phyloP scores from a whole-genome alignment of 1,140 invertebrate species.

The Meloidogyne exigua region DNA sequence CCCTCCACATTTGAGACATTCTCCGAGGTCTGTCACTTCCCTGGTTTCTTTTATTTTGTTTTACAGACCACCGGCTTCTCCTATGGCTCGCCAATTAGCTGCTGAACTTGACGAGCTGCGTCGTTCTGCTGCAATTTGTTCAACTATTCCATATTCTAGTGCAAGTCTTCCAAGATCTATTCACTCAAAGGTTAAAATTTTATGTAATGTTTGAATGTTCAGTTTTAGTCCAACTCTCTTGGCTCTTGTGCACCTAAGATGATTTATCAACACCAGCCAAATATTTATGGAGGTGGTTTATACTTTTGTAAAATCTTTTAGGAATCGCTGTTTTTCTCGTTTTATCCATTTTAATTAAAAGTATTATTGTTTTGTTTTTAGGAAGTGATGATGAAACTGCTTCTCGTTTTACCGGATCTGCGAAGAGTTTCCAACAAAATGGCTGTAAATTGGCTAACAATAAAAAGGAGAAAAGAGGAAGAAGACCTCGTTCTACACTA shows the following conservation, averaged over 20 bases:
- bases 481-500: conserved; percentile 53
- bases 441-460: not conserved
- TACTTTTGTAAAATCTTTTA: not conserved
- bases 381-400: conserved; percentile 62
- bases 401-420: conserved; percentile 22
- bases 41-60: not conserved
- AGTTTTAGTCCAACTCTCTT: conserved; percentile 16
- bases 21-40: not conserved
- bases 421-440: not conserved
- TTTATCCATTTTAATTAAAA: not conserved
- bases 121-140: conserved; percentile 38
- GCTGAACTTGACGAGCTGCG: conserved; percentile 62
- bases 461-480: conserved; percentile 53
- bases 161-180: conserved; percentile 53
- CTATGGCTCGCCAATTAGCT: conserved; percentile 60
- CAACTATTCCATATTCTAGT: conserved; percentile 42
- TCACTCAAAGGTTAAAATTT: conserved; percentile 48
- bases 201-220: not conserved
- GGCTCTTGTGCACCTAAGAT: not conserved
- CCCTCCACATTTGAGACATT: conserved; percentile 15
- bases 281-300: not conserved
- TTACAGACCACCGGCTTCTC: conserved; percentile 54
- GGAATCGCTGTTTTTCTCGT: not conserved
- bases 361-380: conserved; percentile 15
- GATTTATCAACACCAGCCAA: not conserved